A percentile compares a stretch with the other conserved stretches of the same genome.
Conservation (phyloP, 2,888 invertebrate genomes). For the Phymatocera aterrima region DNA sequence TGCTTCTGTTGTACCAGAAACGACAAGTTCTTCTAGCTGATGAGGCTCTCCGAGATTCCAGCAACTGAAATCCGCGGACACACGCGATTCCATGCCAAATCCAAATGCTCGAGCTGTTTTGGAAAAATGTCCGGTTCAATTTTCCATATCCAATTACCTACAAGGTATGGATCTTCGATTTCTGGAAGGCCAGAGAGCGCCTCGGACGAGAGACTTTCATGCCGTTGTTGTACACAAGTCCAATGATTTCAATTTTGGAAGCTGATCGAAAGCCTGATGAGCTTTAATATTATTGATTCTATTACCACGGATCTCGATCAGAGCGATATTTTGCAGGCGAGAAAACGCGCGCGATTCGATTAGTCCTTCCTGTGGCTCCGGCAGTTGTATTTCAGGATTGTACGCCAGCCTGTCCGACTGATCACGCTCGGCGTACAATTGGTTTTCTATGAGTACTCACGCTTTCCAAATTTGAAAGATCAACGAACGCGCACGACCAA, state of each 20-base stretch:
- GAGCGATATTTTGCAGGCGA: background rate
- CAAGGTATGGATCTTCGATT: background rate
- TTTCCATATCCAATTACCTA: background rate
- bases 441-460: constrained; percentile 18
- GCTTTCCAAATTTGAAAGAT: constrained; percentile 11
- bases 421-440: background rate
- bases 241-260: background rate
- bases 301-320: background rate
- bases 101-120: background rate
- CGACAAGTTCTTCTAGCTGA: background rate
- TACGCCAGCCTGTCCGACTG: background rate
- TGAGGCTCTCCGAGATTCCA: constrained; percentile 4
- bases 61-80: background rate
- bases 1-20: background rate
- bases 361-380: background rate
- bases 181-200: constrained; percentile 16
- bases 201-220: background rate
- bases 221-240: background rate
- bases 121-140: constrained; percentile 10
- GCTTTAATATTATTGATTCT: background rate
- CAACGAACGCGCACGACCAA: background rate
- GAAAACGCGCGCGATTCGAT: constrained; percentile 22
- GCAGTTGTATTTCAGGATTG: background rate
- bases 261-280: background rate
- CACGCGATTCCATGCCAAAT: background rate